These are phyloP conservation scores for Montipora capricornis DNA, from an alignment of 64 coral and sea anemone genomes.

Conservation along the genomic window DNA sequence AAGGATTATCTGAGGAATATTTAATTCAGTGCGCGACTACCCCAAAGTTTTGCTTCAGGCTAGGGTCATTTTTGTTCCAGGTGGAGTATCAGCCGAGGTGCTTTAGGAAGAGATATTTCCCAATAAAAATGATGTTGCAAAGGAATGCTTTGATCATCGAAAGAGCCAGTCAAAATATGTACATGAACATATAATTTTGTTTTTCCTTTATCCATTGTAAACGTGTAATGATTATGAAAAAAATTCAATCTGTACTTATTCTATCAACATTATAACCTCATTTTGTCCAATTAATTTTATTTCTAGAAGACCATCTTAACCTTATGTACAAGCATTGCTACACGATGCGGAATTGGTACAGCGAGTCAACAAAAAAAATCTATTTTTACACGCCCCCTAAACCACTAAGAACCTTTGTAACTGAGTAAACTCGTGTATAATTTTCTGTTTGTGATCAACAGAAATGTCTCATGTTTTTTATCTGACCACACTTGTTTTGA, in stretches of 20 bases:
- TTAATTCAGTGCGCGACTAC: neutral
- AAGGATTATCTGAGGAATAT: neutral
- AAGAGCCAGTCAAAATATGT: slow-evolving; percentile 2
- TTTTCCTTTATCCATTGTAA: slow-evolving; percentile 16
- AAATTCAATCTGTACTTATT: slow-evolving; percentile 28
- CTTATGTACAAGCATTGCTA: neutral
- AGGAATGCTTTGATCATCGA: slow-evolving; percentile 6
- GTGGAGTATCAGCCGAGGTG: neutral
- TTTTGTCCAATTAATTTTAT: slow-evolving; percentile 42
- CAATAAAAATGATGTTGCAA: neutral
- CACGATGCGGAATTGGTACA: neutral
- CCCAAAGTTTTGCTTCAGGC: neutral
- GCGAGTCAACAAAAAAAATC: neutral
- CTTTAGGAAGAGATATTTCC: neutral
- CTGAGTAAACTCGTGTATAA: neutral
- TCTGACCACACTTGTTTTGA: neutral
- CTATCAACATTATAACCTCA: slow-evolving; percentile 35
- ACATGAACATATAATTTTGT: neutral
- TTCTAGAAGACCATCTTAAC: neutral
- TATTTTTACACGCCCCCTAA: neutral
- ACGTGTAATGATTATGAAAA: neutral
- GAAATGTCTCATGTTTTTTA: too few relatives aligned
- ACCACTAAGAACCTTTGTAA: neutral
- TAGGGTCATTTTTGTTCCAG: neutral
- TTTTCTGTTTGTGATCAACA: neutral